A percentile compares a stretch with the other conserved stretches of the same genome.
These are phyloP conservation scores for Leucophora obtusa DNA, from an alignment of 2,888 invertebrate genomes.

Conservation along the genomic window DNA sequence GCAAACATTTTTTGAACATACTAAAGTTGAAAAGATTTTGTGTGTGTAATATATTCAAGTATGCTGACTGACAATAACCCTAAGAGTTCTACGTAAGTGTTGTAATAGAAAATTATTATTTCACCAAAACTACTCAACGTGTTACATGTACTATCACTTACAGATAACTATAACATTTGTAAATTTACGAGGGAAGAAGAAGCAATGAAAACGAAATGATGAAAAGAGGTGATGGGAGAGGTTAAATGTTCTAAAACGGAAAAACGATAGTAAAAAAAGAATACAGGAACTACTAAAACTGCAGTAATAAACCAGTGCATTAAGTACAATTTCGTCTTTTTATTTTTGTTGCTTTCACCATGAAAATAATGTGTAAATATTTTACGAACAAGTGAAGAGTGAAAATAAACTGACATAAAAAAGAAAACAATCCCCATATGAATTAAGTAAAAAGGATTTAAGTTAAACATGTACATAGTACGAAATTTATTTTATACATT, in stretches of 20 bases:
- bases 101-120: slow-evolving; percentile 45
- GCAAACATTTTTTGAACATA: no score
- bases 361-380: slow-evolving; percentile 14
- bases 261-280: background rate
- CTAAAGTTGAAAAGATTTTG: background rate
- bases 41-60: background rate
- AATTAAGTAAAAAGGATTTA: slow-evolving; percentile 22
- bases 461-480: background rate
- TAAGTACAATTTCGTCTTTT: background rate
- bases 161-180: background rate
- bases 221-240: background rate
- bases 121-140: background rate
- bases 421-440: background rate
- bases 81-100: slow-evolving; percentile 20
- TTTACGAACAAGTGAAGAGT: background rate
- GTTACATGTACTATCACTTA: background rate
- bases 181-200: background rate
- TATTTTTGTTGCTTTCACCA: background rate
- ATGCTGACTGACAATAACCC: slow-evolving; percentile 9
- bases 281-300: background rate
- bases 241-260: background rate
- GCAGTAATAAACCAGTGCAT: background rate
- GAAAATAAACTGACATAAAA: background rate
- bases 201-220: background rate
- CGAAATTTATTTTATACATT: background rate